A percentile compares a stretch with the other conserved stretches of the same genome.
Evolutionary conservation across 2,113 vertebrate species (phyloP).

Genomic region (Mohoua ochrocephala): DNA sequence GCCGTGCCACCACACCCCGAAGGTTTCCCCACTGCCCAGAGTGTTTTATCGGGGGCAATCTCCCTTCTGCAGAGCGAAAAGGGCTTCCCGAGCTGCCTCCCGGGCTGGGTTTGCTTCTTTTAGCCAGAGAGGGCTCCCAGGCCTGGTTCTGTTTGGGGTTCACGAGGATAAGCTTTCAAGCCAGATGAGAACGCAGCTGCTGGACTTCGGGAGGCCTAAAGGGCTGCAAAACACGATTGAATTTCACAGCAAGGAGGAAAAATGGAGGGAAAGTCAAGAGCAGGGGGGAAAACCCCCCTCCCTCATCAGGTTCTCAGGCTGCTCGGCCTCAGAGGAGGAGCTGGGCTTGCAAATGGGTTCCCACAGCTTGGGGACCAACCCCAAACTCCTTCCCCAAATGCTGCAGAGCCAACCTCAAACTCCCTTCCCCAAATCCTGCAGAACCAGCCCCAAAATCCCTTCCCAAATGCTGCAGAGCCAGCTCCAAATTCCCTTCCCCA

Average conservation of each 20-base stretch:
- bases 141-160: background rate
- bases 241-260: conserved; percentile 55
- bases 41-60: background rate
- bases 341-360: background rate
- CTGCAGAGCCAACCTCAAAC: background rate
- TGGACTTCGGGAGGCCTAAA: conserved; percentile 36
- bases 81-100: background rate
- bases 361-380: background rate
- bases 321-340: background rate
- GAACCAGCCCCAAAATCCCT: background rate
- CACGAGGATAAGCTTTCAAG: conserved; percentile 58
- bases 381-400: background rate
- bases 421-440: background rate
- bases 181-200: conserved; percentile 66
- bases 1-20: no score
- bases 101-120: background rate
- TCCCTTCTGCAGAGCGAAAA: background rate
- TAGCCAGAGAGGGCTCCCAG: background rate
- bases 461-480: background rate
- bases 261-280: conserved; percentile 5
- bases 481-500: background rate
- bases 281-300: background rate
- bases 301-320: background rate
- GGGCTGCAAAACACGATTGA: conserved; percentile 52
- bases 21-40: no score